Evolutionary conservation across 2,888 invertebrate genomes (phyloP), one percentile per base, ranked within the genome.

Genomic region (Drosophila austrosaltans): DNA sequence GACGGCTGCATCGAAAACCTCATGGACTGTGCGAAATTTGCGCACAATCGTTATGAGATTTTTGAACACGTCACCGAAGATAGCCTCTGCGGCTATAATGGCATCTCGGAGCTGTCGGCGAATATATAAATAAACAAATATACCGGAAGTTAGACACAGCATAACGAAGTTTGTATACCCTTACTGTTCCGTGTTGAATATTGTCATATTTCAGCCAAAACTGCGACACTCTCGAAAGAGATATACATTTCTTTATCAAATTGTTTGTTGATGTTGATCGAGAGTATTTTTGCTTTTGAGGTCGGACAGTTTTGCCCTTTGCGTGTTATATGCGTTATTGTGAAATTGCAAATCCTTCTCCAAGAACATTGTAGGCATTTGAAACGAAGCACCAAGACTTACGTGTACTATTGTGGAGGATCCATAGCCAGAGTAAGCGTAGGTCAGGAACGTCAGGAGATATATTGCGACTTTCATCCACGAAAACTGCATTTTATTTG

Each of bases 1-100:
- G 1, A 97, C 95, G 16, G 97, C 97, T 2, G 96, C 96, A 92
- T 97, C 96, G 83, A 97, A 95, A 4, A 97, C 95, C 82, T 97
- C 96, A 85, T 97, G 96, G 60, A 97, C 93, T 12, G 95, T 95
- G 83, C 94, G 94, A 82, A 97, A 95, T 89, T 95, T 96, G 84
- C 94, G 95, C 7, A 95, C 96, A 6, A 96, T 94, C 22, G 95
- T 95, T 69, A 96, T 94, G 20, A 95, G 94, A 93, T 96, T 96
- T 76, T 94, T 93, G 81, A 96, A 94, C 79, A 96, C 94, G 90
- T 96, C 96, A 10, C 96, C 95, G 90, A 97, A 96, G 48, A 96
- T 94, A n/a, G 94, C 94, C 93, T 97, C 96, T 7, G 96, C 96
- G 1, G 96, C 94, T 70, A 96, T 92, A 58, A 97, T 96, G 6